These are phyloP conservation scores for Pongo abelii DNA, from an alignment of 2,113 vertebrate genomes.

Conservation along the genomic window DNA sequence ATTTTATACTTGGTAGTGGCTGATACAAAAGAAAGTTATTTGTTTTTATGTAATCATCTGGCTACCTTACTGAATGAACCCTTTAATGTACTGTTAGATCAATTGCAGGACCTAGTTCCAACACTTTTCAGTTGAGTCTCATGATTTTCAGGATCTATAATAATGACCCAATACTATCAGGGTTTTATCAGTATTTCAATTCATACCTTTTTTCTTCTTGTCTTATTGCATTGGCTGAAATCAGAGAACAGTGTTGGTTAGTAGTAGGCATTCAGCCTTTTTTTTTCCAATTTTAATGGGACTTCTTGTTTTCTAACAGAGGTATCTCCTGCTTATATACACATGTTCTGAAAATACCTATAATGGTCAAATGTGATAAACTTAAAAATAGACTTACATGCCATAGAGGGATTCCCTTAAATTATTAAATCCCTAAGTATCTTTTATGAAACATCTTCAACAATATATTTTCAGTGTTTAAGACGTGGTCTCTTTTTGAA, in stretches of 20 bases:
- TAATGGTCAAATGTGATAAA: conserved; percentile 4
- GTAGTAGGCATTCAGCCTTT: background rate
- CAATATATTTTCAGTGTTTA: background rate
- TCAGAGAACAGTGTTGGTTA: background rate
- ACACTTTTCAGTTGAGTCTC: background rate
- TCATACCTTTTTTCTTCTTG: background rate
- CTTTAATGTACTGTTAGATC: background rate
- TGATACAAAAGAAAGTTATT: background rate
- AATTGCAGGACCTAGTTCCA: background rate
- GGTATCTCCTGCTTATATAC: background rate
- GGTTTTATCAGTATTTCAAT: background rate
- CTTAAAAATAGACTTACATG: conserved; percentile 2
- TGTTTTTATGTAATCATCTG: conserved; percentile 10
- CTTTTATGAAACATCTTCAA: conserved; percentile 6
- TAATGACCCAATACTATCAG: background rate
- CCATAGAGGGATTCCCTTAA: background rate
- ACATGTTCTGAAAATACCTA: background rate
- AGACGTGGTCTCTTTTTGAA: background rate
- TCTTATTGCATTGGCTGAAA: background rate
- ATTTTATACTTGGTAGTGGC: background rate
- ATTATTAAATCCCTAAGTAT: conserved; percentile 11
- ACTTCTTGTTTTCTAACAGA: conserved; percentile 3
- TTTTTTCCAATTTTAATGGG: background rate
- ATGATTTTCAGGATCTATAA: background rate
- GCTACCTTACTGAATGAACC: background rate